phyloP scores from a whole-genome alignment of 2,888 invertebrate genomes.

The Lycophotia porphyrea region DNA sequence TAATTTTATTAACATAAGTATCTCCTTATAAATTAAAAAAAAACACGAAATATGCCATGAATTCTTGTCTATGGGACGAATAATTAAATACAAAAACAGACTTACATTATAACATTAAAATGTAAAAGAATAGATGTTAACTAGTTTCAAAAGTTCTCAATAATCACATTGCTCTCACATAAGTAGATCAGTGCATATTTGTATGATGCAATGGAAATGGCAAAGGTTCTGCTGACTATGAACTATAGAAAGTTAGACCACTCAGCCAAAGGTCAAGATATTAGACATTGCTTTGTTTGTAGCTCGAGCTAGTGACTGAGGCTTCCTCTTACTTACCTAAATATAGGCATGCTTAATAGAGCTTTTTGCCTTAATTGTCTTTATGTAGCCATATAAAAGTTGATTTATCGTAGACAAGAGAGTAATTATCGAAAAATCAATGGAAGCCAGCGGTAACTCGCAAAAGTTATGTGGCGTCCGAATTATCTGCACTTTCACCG shows the following conservation, averaged over 20 bases:
- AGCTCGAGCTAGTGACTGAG: background rate
- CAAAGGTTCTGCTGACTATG: conserved; percentile 12
- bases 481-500: conserved; percentile 77
- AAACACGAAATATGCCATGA: background rate
- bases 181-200: conserved; percentile 1
- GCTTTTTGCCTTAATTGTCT: background rate
- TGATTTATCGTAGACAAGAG: conserved; percentile 40
- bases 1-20: background rate
- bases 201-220: background rate
- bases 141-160: conserved; percentile 10
- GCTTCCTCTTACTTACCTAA: background rate
- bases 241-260: conserved; percentile 60
- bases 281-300: conserved; percentile 44
- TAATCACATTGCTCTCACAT: conserved; percentile 1
- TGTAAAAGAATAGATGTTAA: background rate
- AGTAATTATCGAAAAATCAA: conserved; percentile 64
- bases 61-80: background rate
- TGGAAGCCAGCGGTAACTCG: conserved; percentile 67
- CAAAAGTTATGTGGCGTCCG: conserved; percentile 69
- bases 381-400: background rate
- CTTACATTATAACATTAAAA: background rate
- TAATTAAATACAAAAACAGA: background rate
- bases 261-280: conserved; percentile 55
- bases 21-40: background rate
- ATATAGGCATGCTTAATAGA: background rate